Conservation (phyloP, 2,888 invertebrate species). For the Agrypnus murinus region DNA sequence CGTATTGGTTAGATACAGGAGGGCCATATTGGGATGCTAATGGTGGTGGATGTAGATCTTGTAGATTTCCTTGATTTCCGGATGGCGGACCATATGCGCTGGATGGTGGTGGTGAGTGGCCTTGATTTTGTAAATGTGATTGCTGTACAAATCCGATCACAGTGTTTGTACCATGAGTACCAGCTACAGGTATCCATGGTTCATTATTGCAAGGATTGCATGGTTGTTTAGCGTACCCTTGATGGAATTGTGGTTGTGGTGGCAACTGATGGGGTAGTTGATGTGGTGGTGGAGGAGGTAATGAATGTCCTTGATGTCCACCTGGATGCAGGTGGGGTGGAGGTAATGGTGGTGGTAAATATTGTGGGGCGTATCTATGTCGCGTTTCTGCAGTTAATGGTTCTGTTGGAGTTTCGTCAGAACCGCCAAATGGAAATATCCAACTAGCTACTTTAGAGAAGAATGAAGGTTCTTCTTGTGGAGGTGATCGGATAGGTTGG, state of each 20-base stretch:
- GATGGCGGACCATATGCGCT: not conserved
- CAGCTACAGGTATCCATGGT: slow-evolving; percentile 89
- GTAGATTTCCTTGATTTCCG: slow-evolving; percentile 31
- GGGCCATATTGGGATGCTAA: slow-evolving; percentile 58
- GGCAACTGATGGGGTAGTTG: too few species aligned
- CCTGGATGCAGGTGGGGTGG: slow-evolving; percentile 46
- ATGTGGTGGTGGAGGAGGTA: slow-evolving; percentile 47
- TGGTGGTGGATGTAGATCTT: slow-evolving; percentile 35
- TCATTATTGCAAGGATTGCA: slow-evolving; percentile 87
- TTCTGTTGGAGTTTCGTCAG: slow-evolving; percentile 49
- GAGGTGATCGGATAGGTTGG: not conserved
- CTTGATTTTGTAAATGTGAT: slow-evolving; percentile 40
- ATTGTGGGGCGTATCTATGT: slow-evolving; percentile 52
- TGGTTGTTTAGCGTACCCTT: slow-evolving; percentile 57
- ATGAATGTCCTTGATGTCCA: too few species aligned
- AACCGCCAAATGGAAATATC: slow-evolving; percentile 74
- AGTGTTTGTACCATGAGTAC: slow-evolving; percentile 59
- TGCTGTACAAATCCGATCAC: slow-evolving; percentile 63
- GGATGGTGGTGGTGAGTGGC: slow-evolving; percentile 27
- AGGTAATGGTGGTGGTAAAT: slow-evolving; percentile 44
- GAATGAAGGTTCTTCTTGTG: slow-evolving; percentile 60
- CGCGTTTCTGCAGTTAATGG: slow-evolving; percentile 53
- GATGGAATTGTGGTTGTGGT: slow-evolving; percentile 14
- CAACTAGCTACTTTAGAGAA: slow-evolving; percentile 76
- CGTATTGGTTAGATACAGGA: slow-evolving; percentile 55